A percentile compares a stretch with the other conserved stretches of the same genome.
Evolutionary conservation across 2,113 vertebrate genomes (phyloP).

Genomic region (Apeltes quadracus): DNA sequence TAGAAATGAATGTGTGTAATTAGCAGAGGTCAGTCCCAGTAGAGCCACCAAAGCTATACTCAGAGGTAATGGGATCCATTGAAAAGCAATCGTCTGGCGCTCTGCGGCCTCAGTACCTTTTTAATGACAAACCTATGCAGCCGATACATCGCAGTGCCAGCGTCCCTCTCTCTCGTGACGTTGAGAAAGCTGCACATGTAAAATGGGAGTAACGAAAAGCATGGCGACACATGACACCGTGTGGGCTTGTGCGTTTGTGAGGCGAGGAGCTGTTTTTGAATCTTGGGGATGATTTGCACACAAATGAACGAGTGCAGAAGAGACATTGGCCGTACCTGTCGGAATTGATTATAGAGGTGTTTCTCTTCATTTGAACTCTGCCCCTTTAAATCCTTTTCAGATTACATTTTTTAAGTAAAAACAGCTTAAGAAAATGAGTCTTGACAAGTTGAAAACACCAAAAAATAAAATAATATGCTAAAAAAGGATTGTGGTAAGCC

Average conservation of each 20-base stretch:
- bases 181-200: not conserved
- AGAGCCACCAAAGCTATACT: slow-evolving; percentile 67
- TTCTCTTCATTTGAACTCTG: slow-evolving; percentile 51
- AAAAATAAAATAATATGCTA: not conserved
- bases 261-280: slow-evolving; percentile 1
- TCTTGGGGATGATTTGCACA: slow-evolving; percentile 5
- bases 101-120: slow-evolving; percentile 55
- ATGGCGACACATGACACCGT: not conserved
- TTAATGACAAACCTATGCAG: slow-evolving; percentile 68
- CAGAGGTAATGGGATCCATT: slow-evolving; percentile 72
- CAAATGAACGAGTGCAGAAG: slow-evolving; percentile 27
- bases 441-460: slow-evolving; percentile 2
- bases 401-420: slow-evolving; percentile 33
- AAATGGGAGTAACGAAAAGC: slow-evolving; percentile 22
- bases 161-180: not conserved
- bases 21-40: slow-evolving; percentile 70
- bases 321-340: slow-evolving; percentile 37
- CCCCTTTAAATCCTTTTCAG: slow-evolving; percentile 25
- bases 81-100: slow-evolving; percentile 71
- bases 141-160: slow-evolving; percentile 29
- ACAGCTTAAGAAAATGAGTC: slow-evolving; percentile 5
- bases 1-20: slow-evolving; percentile 74
- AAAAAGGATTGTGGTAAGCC: not conserved
- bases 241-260: slow-evolving; percentile 13
- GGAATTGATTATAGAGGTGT: slow-evolving; percentile 35